Evolutionary conservation across 2,113 vertebrate species (phyloP).

Genomic region (Psittacara wagleri): DNA sequence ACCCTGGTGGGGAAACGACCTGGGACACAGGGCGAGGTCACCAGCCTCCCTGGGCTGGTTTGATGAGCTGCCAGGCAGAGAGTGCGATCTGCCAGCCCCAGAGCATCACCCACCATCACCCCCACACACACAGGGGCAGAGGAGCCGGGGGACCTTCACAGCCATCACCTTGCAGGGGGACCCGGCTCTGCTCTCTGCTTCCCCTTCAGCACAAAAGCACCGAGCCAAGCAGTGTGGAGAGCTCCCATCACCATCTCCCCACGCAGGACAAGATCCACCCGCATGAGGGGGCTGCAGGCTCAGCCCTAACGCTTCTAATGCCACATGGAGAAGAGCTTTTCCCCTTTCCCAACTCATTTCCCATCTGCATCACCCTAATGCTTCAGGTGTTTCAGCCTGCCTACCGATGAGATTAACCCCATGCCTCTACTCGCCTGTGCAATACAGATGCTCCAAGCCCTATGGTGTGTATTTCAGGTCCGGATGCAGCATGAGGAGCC

Average conservation of each 20-base stretch:
- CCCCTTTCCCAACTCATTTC: background rate
- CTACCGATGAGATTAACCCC: rapidly evolving
- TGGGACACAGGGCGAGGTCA: background rate
- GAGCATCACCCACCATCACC: background rate
- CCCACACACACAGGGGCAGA: rapidly evolving
- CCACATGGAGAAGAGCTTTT: background rate
- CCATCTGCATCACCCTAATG: background rate
- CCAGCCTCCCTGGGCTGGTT: background rate
- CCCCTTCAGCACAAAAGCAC: background rate
- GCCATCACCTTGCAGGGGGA: rapidly evolving
- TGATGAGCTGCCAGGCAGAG: background rate
- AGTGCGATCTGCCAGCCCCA: background rate
- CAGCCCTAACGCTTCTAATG: rapidly evolving
- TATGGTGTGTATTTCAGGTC: rapidly evolving
- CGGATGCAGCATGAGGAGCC: rapidly evolving
- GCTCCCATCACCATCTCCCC: background rate
- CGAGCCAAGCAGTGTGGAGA: rapidly evolving
- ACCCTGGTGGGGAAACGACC: background rate
- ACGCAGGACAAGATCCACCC: rapidly evolving
- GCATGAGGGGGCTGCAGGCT: background rate
- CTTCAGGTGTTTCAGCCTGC: rapidly evolving
- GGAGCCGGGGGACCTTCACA: background rate
- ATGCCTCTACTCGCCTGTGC: background rate
- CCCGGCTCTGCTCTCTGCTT: background rate
- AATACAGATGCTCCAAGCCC: background rate